Evolutionary conservation across 2,113 vertebrate genomes (phyloP).

Genomic region (Clinocottus analis): DNA sequence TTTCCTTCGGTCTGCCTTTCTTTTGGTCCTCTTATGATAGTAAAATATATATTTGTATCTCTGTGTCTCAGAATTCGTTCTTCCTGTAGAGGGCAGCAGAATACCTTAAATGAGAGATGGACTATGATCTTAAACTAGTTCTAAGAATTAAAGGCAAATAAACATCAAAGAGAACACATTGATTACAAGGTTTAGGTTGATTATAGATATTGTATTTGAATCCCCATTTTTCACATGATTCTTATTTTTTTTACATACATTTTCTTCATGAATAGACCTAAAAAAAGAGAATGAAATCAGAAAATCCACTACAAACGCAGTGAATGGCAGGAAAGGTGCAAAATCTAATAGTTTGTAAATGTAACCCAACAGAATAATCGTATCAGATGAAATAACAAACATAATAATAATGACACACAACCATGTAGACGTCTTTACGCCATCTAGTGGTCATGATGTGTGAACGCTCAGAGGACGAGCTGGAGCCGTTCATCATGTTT

Average conservation of each 20-base stretch:
- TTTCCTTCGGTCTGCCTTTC: neutral
- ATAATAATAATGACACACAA: neutral
- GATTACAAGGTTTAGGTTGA: no score
- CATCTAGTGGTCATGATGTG: slow-evolving; percentile 49
- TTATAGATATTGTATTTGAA: neutral
- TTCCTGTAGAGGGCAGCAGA: slow-evolving; percentile 70
- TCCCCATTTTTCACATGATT: neutral
- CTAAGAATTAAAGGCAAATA: neutral
- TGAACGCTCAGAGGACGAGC: neutral
- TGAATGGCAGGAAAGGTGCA: no score
- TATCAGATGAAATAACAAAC: neutral
- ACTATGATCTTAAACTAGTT: neutral
- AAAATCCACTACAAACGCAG: no score
- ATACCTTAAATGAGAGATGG: slow-evolving; percentile 2
- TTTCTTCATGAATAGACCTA: neutral
- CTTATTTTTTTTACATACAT: neutral
- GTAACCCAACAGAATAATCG: neutral
- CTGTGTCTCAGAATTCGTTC: neutral
- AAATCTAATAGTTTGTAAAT: neutral
- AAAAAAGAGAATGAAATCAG: neutral
- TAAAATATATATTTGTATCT: slow-evolving; percentile 49
- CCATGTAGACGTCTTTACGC: slow-evolving; percentile 10
- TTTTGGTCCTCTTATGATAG: slow-evolving; percentile 12
- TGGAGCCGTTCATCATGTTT: neutral
- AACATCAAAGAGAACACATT: neutral